Base-by-base conservation (phyloP, 2,888 invertebrate genomes). In the Hyles lineata region DNA sequence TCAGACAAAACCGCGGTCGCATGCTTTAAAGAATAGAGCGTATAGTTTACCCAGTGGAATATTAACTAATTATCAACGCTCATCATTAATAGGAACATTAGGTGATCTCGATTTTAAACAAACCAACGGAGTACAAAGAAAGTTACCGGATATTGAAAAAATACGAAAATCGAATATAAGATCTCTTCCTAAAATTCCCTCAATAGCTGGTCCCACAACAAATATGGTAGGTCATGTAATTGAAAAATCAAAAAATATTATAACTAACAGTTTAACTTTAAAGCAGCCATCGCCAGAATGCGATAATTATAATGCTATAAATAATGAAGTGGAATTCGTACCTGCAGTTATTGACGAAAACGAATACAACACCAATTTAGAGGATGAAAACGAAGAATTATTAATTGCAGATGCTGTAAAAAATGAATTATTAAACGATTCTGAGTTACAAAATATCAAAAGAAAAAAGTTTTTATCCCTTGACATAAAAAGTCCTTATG, bases 401-500 rank as follows among this genome's bases (percentile, higher is more conserved):
- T 23, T 23, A 17, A 17, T 50, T 23, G 50, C 6, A 17, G 23
- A 67, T 67, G 23, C 50, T 67, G 2, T 50, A 50, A 23, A 67
- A 67, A 7, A 23, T 17, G 50, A 23, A 67, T 5, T 21, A 15
- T 21, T 23, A 67, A 11, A 67, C 43, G 50, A 25, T 2, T 50
- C 23, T 11, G 50, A 67, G 7, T 50, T 50, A 50, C 17, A 29
- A 61, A 80, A 81, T 74, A 82, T 77, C 32, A 80, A 79, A 71
- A 85, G 85, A 59, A 91, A 89, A 79, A 89, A 86, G 74, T 80
- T 79, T 73, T 80, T 92, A 72, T 92, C 92, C 0, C 85, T 93
- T 19, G 88, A 92, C 81, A 79, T 93, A 67, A 90, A 83, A 84
- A 80, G 84, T 2, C 88, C 83, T 79, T 89, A 88, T 75, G 85